Evolutionary conservation across 2,888 invertebrate genomes (phyloP).

Genomic region (Agriopis aurantiaria): DNA sequence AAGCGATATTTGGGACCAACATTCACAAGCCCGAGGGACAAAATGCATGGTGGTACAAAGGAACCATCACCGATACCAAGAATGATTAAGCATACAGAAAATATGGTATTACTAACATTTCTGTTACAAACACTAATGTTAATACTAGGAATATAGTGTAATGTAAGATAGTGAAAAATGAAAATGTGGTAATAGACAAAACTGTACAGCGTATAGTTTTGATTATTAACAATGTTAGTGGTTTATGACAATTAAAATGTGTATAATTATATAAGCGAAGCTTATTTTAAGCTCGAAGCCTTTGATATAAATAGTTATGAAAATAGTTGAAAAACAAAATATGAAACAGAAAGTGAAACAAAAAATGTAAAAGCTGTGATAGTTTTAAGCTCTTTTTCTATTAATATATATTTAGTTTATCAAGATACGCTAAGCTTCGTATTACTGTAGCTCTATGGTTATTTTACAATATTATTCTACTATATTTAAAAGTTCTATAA

Average conservation of each 20-base stretch:
- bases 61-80: slow-evolving; percentile 85
- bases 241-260: slow-evolving; percentile 49
- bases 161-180: slow-evolving; percentile 38
- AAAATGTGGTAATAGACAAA: slow-evolving; percentile 38
- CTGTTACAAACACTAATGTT: slow-evolving; percentile 38
- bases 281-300: slow-evolving; percentile 63
- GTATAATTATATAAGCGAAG: slow-evolving; percentile 61
- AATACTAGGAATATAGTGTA: slow-evolving; percentile 36
- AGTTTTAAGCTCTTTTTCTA: slow-evolving; percentile 47
- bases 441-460: slow-evolving; percentile 58
- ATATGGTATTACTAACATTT: slow-evolving; percentile 72
- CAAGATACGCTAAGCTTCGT: slow-evolving; percentile 55
- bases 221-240: slow-evolving; percentile 50
- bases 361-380: slow-evolving; percentile 56
- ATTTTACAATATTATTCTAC: slow-evolving; percentile 54
- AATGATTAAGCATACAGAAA: slow-evolving; percentile 84
- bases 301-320: slow-evolving; percentile 14
- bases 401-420: slow-evolving; percentile 37
- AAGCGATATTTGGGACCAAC: slow-evolving; percentile 57
- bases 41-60: slow-evolving; percentile 71
- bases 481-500: slow-evolving; percentile 56
- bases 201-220: slow-evolving; percentile 42
- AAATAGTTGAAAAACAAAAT: slow-evolving; percentile 39
- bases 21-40: slow-evolving; percentile 62
- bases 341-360: slow-evolving; percentile 49